Evolutionary conservation across 2,113 vertebrate species (phyloP).

Genomic region (Lanius collurio): DNA sequence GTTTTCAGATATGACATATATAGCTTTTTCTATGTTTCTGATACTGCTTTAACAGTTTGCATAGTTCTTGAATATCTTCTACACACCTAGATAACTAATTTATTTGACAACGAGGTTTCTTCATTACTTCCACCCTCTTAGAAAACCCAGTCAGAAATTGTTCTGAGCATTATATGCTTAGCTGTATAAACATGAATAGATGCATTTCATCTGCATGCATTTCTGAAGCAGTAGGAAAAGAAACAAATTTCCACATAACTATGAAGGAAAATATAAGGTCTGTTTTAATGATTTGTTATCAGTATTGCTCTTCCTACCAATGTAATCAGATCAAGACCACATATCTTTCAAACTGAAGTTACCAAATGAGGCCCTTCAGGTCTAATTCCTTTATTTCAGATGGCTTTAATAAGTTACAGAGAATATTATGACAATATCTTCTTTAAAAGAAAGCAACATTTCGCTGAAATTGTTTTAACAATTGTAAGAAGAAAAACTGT

Average conservation of each 20-base stretch:
- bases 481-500: conserved; percentile 45
- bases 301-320: not conserved
- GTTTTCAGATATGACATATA: not conserved
- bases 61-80: not conserved
- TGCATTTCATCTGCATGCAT: not conserved
- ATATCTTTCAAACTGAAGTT: not conserved
- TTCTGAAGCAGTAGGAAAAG: not conserved
- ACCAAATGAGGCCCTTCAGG: not conserved
- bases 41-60: not conserved
- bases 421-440: conserved; percentile 2
- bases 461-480: conserved; percentile 51
- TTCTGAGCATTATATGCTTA: not conserved
- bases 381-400: conserved; percentile 29
- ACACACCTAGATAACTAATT: not conserved
- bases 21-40: not conserved
- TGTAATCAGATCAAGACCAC: not conserved
- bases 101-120: not conserved
- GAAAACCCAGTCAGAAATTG: not conserved
- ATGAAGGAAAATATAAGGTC: not conserved
- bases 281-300: not conserved
- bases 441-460: conserved; percentile 15
- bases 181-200: not conserved
- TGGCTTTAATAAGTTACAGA: conserved; percentile 8
- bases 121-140: not conserved
- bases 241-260: not conserved